Evolutionary conservation across 2,113 vertebrate species (phyloP).

Genomic region (Brachyistius frenatus): DNA sequence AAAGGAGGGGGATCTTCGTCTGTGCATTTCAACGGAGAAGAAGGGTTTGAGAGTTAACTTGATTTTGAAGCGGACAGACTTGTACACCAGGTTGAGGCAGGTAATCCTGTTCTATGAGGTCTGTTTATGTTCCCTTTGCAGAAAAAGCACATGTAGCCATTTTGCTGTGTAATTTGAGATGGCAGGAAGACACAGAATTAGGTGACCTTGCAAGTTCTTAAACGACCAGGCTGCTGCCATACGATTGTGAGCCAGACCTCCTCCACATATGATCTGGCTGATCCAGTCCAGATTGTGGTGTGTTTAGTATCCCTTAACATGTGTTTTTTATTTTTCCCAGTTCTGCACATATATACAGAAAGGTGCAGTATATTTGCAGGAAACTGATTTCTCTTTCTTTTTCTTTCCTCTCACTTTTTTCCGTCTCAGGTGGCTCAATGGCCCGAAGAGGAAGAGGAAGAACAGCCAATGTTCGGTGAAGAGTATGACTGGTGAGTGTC

Average conservation of each 20-base stretch:
- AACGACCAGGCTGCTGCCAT: not conserved
- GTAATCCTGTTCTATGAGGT: no score
- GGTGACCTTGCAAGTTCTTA: not conserved
- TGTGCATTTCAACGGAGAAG: no score
- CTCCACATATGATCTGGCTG: not conserved
- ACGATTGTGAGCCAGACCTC: not conserved
- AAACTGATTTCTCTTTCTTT: not conserved
- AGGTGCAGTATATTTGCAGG: not conserved
- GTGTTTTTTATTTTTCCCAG: not conserved
- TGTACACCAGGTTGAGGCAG: no score
- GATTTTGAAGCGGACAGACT: no score
- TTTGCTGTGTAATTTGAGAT: not conserved
- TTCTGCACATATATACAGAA: not conserved
- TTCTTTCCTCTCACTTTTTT: not conserved
- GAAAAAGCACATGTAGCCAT: no score
- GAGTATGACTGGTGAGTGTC: slow-evolving; percentile 94
- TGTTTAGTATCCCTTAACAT: not conserved
- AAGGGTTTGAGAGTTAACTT: no score
- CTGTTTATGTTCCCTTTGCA: no score
- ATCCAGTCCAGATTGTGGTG: not conserved
- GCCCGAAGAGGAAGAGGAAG: slow-evolving; percentile 97
- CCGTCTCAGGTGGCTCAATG: slow-evolving; percentile 94
- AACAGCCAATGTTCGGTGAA: slow-evolving; percentile 99
- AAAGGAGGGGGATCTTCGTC: no score
- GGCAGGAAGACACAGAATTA: not conserved